Percentiles rank a stretch among this genome's conserved stretches.
These are phyloP conservation scores for Mythimna impura DNA, from an alignment of 2,888 invertebrate species.

Conservation along the genomic window DNA sequence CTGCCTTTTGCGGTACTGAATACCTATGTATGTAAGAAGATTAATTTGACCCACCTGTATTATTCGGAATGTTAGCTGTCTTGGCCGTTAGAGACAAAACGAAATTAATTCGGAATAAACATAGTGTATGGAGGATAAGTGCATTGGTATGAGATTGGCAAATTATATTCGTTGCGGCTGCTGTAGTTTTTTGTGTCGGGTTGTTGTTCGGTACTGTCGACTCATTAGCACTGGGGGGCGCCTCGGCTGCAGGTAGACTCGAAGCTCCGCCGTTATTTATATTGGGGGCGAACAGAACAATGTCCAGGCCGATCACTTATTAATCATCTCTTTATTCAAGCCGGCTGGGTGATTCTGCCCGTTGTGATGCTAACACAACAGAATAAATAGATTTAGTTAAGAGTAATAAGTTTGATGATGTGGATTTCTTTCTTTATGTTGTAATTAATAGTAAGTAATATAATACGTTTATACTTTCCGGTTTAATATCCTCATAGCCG, in stretches of 20 bases:
- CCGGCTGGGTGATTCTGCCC: conserved; percentile 75
- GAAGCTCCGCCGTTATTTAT: conserved; percentile 79
- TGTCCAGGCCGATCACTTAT: conserved; percentile 78
- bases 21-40: conserved; percentile 52
- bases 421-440: neutral
- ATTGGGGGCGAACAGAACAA: conserved; percentile 79
- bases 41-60: conserved; percentile 57
- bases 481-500: conserved; percentile 3
- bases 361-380: conserved; percentile 50
- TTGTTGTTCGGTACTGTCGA: conserved; percentile 68
- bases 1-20: conserved; percentile 52
- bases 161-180: conserved; percentile 48
- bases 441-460: neutral
- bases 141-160: conserved; percentile 33
- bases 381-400: conserved; percentile 36
- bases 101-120: conserved; percentile 43
- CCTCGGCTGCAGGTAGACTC: conserved; percentile 76
- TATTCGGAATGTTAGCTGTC: conserved; percentile 37
- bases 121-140: conserved; percentile 29
- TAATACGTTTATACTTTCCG: neutral
- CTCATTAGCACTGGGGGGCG: conserved; percentile 85
- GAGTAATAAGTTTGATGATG: conserved; percentile 14
- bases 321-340: conserved; percentile 83
- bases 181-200: conserved; percentile 47
- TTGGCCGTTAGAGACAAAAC: conserved; percentile 15